These are phyloP conservation scores for Hyaena hyaena DNA, from an alignment of 2,113 vertebrate genomes.

Conservation along the genomic window DNA sequence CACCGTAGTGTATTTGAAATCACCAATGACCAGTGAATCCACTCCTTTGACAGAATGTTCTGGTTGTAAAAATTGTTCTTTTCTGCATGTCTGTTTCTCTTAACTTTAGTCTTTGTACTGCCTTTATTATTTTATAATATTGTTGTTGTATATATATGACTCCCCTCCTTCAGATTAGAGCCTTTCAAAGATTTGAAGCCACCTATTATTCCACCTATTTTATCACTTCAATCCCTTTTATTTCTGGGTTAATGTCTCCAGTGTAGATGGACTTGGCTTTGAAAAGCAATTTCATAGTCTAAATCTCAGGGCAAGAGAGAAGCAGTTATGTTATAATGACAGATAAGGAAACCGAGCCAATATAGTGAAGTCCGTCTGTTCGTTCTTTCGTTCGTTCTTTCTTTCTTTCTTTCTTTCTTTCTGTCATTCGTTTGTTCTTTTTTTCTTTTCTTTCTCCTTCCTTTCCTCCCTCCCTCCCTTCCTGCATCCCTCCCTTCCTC, in stretches of 20 bases:
- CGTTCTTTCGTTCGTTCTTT: not conserved
- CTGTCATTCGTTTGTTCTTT: fast-evolving
- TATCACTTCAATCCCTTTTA: not conserved
- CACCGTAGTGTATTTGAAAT: not conserved
- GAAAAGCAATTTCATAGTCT: not conserved
- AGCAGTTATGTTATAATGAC: not conserved
- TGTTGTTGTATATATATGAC: not conserved
- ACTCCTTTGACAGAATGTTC: not conserved
- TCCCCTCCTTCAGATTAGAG: not conserved
- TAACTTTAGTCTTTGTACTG: not conserved
- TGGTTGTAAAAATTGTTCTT: not conserved
- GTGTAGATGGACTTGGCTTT: not conserved
- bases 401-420: too few relatives aligned
- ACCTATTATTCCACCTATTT: not conserved
- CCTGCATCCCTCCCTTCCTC: too few relatives aligned
- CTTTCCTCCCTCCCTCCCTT: not conserved
- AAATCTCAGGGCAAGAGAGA: not conserved
- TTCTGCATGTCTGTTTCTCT: not conserved
- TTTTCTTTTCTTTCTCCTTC: not conserved
- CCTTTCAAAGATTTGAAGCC: not conserved
- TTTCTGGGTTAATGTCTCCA: not conserved
- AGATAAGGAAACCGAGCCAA: not conserved
- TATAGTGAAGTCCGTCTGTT: too few relatives aligned
- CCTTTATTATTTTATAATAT: too few relatives aligned
- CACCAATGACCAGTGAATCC: not conserved